Percentiles rank a stretch among this genome's conserved stretches.
phyloP scores from a whole-genome alignment of 2,113 vertebrate genomes.

The Australoheros scitulus region DNA sequence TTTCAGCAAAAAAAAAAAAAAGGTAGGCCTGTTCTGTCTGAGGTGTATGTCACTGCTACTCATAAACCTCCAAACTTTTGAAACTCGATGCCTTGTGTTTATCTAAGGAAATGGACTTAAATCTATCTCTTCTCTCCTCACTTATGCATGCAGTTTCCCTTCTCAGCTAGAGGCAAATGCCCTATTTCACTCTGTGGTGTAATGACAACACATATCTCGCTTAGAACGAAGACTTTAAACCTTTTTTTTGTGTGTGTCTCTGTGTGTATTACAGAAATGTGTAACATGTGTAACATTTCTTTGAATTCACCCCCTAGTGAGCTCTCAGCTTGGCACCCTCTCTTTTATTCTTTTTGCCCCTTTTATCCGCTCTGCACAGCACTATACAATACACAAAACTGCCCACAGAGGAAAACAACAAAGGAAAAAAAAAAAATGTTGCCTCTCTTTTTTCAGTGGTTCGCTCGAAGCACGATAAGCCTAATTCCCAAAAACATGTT shows the following conservation, averaged over 20 bases:
- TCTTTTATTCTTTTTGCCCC: constrained; percentile 27
- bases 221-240: constrained; percentile 19
- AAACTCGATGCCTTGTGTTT: background rate
- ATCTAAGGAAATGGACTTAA: background rate
- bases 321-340: constrained; percentile 41
- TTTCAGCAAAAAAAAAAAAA: background rate
- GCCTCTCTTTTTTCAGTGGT: background rate
- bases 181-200: constrained; percentile 13
- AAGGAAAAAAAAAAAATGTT: background rate
- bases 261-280: constrained; percentile 35
- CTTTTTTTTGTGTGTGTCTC: background rate
- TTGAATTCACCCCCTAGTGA: constrained; percentile 27
- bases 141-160: constrained; percentile 10
- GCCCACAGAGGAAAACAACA: constrained; percentile 31
- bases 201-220: constrained; percentile 21
- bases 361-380: constrained; percentile 37
- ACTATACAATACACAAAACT: constrained; percentile 23
- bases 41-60: background rate
- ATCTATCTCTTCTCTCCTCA: background rate
- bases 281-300: constrained; percentile 44
- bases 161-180: constrained; percentile 2
- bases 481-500: constrained; percentile 9
- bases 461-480: constrained; percentile 20
- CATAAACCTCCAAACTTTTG: background rate
- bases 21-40: background rate